Evolutionary conservation across 2,113 vertebrate genomes (phyloP), one percentile per base, ranked within the genome.

Genomic region (Pitta sordida): DNA sequence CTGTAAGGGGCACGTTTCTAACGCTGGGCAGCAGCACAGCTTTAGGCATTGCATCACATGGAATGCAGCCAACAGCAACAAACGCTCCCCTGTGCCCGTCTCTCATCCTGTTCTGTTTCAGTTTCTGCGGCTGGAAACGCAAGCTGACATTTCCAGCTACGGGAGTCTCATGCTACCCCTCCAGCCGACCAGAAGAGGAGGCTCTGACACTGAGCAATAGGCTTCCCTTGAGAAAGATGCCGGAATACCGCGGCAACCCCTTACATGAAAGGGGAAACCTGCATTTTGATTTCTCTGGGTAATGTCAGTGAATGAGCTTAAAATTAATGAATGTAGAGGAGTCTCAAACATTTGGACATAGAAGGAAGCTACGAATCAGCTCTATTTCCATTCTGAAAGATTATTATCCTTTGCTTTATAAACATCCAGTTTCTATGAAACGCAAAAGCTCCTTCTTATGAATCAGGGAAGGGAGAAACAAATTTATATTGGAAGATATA

Each of bases 171-270:
- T 84, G 96, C 77, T 86, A 78, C 63, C 63, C 48, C 87, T 60
- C 30, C 64, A 51, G 83, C n/a, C 10, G 52, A 71, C 96, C 95
- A 96, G 96, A 68, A 97, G 96, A 95, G 95, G 96, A 95, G 95
- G 96, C 96, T 96, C 67, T 83, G 86, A 87, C 83, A 95, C 83
- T 36, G 91, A 91, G 75, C 80, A 86, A 90, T 29, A 51, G 36
- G 30, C 60, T 91, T 64, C 65, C 48, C 85, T 60, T 5, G 7
- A 74, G 69, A 16, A 75, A 37, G 37, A 53, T 34, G 44, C 32
- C 5, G 18, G 16, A 71, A 74, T 60, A 5, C 8, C 65, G 59
- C 87, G 70, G 60, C 44, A 52, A n/a, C 7, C 59, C 48, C n/a
- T 56, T 2, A 13, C 11, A 37, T 24, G 46, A 0, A 0, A 56